These are phyloP conservation scores for Anser cygnoides DNA, from an alignment of 2,113 vertebrate genomes.

Conservation along the genomic window DNA sequence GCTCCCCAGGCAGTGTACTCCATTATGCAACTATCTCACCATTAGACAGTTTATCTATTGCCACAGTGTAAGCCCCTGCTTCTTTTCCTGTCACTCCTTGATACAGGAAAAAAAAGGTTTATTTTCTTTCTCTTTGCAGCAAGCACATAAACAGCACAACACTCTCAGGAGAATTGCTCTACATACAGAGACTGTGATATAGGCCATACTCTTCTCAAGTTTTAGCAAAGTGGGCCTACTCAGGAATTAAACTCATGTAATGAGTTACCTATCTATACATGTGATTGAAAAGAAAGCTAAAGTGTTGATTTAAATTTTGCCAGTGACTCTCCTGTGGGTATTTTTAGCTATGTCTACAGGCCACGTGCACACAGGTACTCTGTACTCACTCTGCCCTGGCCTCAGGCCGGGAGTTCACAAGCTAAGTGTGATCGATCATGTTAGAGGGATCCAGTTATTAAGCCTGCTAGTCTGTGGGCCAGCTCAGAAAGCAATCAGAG, in stretches of 20 bases:
- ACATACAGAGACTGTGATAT: background rate
- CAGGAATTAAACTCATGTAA: background rate
- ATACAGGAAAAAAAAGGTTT: background rate
- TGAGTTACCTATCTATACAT: background rate
- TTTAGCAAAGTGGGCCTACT: background rate
- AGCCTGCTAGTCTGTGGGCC: background rate
- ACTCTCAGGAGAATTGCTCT: background rate
- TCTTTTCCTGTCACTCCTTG: background rate
- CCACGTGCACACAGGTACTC: rapidly evolving
- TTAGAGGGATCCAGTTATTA: background rate
- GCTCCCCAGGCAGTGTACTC: background rate
- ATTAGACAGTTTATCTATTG: background rate
- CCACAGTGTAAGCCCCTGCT: background rate
- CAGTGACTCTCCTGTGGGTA: rapidly evolving
- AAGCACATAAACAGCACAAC: background rate
- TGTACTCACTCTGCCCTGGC: background rate
- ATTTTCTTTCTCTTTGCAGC: background rate
- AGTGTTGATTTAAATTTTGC: background rate
- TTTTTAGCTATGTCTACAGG: background rate
- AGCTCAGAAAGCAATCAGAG: background rate
- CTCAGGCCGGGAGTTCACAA: rapidly evolving
- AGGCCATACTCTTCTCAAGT: background rate
- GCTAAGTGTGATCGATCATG: rapidly evolving
- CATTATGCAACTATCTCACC: background rate
- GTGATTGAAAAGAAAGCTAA: background rate